Evolutionary conservation across 1,140 invertebrate species (phyloP).

Genomic region (Augochlora pura): DNA sequence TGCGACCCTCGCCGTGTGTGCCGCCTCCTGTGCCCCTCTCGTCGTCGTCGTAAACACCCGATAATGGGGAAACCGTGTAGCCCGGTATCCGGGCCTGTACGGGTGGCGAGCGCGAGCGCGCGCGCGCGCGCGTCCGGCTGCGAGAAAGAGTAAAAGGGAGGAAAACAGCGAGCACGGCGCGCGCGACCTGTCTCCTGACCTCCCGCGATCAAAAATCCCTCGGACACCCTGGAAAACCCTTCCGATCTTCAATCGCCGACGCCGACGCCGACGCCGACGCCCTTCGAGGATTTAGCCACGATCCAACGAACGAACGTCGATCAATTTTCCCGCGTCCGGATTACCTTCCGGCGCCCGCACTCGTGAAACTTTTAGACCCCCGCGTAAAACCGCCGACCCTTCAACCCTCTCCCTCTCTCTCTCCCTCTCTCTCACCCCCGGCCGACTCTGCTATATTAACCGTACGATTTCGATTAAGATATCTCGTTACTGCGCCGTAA

Average conservation of each 20-base stretch:
- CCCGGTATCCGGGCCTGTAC: conserved; percentile 48
- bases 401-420: too few relatives aligned
- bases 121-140: conserved; percentile 12
- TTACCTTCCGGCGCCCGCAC: background rate
- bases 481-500: conserved; percentile 22
- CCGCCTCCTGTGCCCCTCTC: conserved; percentile 49
- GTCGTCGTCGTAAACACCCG: conserved; percentile 68
- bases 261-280: too few relatives aligned
- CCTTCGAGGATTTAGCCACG: background rate
- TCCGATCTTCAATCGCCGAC: background rate
- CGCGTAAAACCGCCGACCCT: conserved; percentile 14
- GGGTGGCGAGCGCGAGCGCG: background rate
- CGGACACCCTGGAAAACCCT: background rate
- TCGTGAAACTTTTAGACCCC: conserved; percentile 18
- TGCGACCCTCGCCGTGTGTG: conserved; percentile 61
- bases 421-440: too few relatives aligned
- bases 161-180: background rate
- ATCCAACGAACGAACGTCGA: conserved; percentile 6
- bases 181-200: conserved; percentile 23
- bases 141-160: conserved; percentile 23
- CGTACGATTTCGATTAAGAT: conserved; percentile 45
- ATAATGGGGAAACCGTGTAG: conserved; percentile 72
- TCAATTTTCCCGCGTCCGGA: conserved; percentile 10
- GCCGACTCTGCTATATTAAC: background rate
- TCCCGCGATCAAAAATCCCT: conserved; percentile 44